phyloP scores from a whole-genome alignment of 2,113 vertebrate genomes.

The Cercocebus atys region DNA sequence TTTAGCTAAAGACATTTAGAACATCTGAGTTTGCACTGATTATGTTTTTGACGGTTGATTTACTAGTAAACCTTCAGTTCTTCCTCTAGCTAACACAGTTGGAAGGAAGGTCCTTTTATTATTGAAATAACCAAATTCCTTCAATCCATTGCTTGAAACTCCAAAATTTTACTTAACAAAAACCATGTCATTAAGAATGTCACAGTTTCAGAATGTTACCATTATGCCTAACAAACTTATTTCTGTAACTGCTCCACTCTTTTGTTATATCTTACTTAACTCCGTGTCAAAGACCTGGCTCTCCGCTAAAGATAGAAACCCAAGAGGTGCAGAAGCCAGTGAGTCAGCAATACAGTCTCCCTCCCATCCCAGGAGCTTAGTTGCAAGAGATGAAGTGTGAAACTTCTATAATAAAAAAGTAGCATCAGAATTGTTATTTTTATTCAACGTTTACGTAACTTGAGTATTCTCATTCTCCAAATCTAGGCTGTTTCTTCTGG shows the following conservation, averaged over 20 bases:
- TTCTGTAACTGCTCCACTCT: not conserved
- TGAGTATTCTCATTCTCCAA: conserved; percentile 14
- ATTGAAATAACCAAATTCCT: not conserved
- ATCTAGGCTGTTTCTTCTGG: not conserved
- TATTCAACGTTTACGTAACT: conserved; percentile 3
- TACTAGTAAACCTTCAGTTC: not conserved
- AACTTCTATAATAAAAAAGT: conserved; percentile 1
- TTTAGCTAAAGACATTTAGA: not conserved
- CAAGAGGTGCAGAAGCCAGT: not conserved
- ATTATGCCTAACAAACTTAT: not conserved
- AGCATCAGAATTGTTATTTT: conserved; percentile 39
- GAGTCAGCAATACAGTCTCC: not conserved
- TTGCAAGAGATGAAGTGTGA: not conserved
- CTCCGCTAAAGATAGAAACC: not conserved
- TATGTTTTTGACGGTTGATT: not conserved
- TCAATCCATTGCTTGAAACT: not conserved
- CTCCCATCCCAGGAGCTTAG: not conserved
- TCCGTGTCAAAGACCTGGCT: not conserved
- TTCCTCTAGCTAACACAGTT: not conserved
- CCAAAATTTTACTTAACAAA: not conserved
- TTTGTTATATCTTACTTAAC: not conserved
- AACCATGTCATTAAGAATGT: not conserved
- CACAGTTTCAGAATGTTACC: not conserved
- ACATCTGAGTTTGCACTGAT: not conserved
- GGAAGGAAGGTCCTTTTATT: not conserved